Percentiles rank a stretch among this genome's conserved stretches.
phyloP scores from a whole-genome alignment of 2,888 invertebrate species.

The Orchesella flavescens region DNA sequence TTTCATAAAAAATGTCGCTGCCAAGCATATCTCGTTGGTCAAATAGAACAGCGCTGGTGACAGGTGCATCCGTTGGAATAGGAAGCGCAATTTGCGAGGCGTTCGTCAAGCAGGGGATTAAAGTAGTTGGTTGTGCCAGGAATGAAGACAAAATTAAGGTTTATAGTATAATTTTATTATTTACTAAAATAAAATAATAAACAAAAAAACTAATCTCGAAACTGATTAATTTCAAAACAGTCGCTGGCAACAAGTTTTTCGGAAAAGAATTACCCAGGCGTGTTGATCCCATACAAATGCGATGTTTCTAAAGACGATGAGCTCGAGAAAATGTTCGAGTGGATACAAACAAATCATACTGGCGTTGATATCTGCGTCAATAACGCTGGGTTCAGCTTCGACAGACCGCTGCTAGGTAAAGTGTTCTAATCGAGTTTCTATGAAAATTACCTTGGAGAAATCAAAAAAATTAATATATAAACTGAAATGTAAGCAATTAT shows the following conservation, averaged over 20 bases:
- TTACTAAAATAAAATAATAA: no score
- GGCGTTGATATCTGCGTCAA: constrained; percentile 68
- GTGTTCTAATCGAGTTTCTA: not conserved
- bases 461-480: no score
- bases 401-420: constrained; percentile 47
- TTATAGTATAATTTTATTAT: no score
- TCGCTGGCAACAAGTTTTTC: constrained; percentile 52
- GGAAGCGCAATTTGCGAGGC: constrained; percentile 60
- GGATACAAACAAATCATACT: constrained; percentile 63
- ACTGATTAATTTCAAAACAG: no score
- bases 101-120: constrained; percentile 63
- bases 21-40: constrained; percentile 63
- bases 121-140: constrained; percentile 68
- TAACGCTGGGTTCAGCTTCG: constrained; percentile 64
- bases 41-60: constrained; percentile 62
- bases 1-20: constrained; percentile 27
- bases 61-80: constrained; percentile 66
- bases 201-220: no score
- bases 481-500: no score
- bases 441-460: no score
- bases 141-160: no score
- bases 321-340: constrained; percentile 66
- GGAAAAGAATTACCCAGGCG: constrained; percentile 55
- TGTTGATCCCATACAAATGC: constrained; percentile 63
- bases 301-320: constrained; percentile 63